These are phyloP conservation scores for Metallyticus violacea DNA, from an alignment of 2,888 invertebrate species.

Conservation along the genomic window DNA sequence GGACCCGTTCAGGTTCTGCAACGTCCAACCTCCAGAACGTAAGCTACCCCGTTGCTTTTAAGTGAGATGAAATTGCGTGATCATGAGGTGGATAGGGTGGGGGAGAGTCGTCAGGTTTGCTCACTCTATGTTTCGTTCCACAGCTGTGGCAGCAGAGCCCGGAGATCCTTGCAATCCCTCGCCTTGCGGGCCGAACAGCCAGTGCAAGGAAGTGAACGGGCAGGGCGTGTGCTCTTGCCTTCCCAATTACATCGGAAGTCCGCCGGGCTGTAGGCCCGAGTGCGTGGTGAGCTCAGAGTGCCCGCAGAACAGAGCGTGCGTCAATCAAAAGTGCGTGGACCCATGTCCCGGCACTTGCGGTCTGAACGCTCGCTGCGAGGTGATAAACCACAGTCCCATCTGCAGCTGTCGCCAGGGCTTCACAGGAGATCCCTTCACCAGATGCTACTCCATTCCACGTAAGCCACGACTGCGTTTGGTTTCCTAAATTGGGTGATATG, in stretches of 20 bases:
- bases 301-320: constrained; percentile 64
- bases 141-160: constrained; percentile 59
- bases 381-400: constrained; percentile 70
- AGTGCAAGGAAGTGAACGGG: constrained; percentile 50
- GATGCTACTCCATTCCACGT: constrained; percentile 55
- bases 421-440: constrained; percentile 72
- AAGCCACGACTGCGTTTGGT: constrained; percentile 35
- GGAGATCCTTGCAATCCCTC: constrained; percentile 67
- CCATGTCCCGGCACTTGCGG: constrained; percentile 78
- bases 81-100: background rate
- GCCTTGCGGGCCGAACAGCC: constrained; percentile 51
- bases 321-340: constrained; percentile 71
- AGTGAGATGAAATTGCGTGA: background rate
- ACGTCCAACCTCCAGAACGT: constrained; percentile 39
- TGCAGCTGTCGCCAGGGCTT: constrained; percentile 67
- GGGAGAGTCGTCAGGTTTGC: background rate
- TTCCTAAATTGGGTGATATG: background rate
- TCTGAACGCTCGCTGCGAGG: constrained; percentile 69
- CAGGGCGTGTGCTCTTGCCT: constrained; percentile 52
- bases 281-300: constrained; percentile 43
- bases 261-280: constrained; percentile 53
- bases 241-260: constrained; percentile 50
- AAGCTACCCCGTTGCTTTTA: constrained; percentile 51
- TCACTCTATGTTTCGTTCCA: constrained; percentile 40
- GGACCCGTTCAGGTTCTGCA: constrained; percentile 70